Base-by-base conservation (phyloP, 2,888 invertebrate species). In the Embidobia sp. region DNA sequence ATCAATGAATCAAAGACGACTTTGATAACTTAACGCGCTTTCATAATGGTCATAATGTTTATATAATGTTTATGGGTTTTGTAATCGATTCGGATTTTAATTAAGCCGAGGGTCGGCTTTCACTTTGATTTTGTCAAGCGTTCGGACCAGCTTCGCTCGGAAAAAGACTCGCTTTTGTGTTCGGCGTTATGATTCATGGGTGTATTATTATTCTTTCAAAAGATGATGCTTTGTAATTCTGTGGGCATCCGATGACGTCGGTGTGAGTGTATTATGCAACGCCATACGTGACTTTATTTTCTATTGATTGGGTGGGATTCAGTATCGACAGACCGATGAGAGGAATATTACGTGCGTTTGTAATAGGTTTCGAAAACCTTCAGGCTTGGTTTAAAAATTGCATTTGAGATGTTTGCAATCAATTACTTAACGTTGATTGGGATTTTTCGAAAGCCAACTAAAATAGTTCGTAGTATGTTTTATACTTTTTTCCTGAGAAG, bases 41-140 rank as follows among this genome's bases (percentile, higher is more conserved):
- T 42, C 55, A 29, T 55, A 42, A 55, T 42, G 10, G 29, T 59
- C 16, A 33, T 44, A 59, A 46, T 31, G 40, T 53, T 64, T 64
- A 51, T 51, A 42, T 64, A 64, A 64, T 63, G 16, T 31, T 64
- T 37, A 53, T 64, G 31, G 16, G 44, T 64, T 64, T 51, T 40
- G 64, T 51, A 51, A 64, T 13, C 15, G 42, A 51, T 33, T 11
- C 6, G 19, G 3, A 8, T 10, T 10, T 29, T 40, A 40, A 49
- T 63, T 49, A 18, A 59, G 16, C 35, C 59, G 26, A n/a, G n/a
- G n/a, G n/a, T 1, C 19, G 49, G 63, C 63, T 63, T 63, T 63
- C 63, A 49, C 63, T 49, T 26, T 13, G 49, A 49, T 18, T 63
- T 40, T 37, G 49, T n/a, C n/a, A 31, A 27, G 10, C 22, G 13